Evolutionary conservation across 2,888 invertebrate genomes (phyloP).

Genomic region (Clivina fossor): DNA sequence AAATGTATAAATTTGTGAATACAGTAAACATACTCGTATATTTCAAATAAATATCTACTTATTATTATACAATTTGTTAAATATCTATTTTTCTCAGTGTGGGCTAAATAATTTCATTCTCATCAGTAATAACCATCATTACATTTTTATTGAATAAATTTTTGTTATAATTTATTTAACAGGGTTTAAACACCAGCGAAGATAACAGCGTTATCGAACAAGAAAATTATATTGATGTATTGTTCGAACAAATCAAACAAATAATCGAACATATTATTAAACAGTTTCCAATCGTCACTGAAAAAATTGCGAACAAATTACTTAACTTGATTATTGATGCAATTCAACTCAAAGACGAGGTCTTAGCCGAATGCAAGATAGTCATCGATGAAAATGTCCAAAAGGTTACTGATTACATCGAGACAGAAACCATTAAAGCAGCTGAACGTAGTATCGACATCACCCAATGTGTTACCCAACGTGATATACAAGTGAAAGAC

Average conservation of each 20-base stretch:
- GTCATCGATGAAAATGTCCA: neutral
- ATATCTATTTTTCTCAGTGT: too few relatives aligned
- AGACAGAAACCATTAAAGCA: neutral
- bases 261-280: neutral
- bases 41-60: too few relatives aligned
- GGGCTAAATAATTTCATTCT: too few relatives aligned
- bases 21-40: too few relatives aligned
- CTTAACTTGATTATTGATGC: neutral
- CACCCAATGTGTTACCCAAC: neutral
- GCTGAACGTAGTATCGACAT: slow-evolving; percentile 1
- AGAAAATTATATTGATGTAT: too few relatives aligned
- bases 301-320: neutral
- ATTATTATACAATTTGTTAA: too few relatives aligned
- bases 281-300: neutral
- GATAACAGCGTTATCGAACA: too few relatives aligned
- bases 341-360: neutral
- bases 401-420: neutral
- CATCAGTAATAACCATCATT: too few relatives aligned
- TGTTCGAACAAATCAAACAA: slow-evolving; percentile 1
- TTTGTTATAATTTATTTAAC: too few relatives aligned
- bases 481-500: neutral
- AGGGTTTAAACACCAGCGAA: too few relatives aligned
- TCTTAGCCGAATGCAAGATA: neutral
- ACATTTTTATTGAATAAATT: too few relatives aligned
- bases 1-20: too few relatives aligned